Percentiles rank a stretch among this genome's conserved stretches.
These are phyloP conservation scores for Charina bottae DNA, from an alignment of 2,113 vertebrate genomes.

Conservation along the genomic window DNA sequence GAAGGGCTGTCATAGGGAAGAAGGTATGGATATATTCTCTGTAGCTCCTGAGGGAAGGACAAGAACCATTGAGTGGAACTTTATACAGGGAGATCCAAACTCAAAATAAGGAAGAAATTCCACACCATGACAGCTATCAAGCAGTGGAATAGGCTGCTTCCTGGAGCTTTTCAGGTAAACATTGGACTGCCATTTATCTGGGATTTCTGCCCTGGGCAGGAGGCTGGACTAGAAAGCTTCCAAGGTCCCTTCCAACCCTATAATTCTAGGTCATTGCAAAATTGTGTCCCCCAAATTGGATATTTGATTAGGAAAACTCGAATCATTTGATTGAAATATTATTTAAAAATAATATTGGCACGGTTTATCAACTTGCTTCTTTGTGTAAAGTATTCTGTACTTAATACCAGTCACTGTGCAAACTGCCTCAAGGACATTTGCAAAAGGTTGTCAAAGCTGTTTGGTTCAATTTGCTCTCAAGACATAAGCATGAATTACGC, in stretches of 20 bases:
- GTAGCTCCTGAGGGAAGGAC: not conserved
- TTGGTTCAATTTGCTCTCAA: constrained; percentile 45
- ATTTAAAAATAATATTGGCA: not conserved
- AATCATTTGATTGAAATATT: not conserved
- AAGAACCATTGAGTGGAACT: not conserved
- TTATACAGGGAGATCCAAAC: not conserved
- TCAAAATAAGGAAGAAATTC: not conserved
- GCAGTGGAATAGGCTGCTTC: not conserved
- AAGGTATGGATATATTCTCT: not conserved
- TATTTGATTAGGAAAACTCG: not conserved
- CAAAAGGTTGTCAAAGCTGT: constrained; percentile 12
- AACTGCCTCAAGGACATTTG: constrained; percentile 28
- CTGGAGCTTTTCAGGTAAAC: not conserved
- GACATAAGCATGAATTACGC: constrained; percentile 14
- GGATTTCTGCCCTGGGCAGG: not conserved
- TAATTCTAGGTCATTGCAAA: not conserved
- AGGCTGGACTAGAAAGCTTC: not conserved
- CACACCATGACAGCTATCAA: not conserved
- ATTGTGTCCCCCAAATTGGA: not conserved
- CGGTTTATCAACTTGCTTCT: not conserved
- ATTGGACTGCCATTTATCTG: not conserved
- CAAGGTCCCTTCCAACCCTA: not conserved
- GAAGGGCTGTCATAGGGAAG: not conserved
- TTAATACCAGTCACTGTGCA: constrained; percentile 11
- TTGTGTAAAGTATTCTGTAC: not conserved